Base-by-base conservation (phyloP, 2,113 vertebrate species). In the Oenanthe oenanthe region DNA sequence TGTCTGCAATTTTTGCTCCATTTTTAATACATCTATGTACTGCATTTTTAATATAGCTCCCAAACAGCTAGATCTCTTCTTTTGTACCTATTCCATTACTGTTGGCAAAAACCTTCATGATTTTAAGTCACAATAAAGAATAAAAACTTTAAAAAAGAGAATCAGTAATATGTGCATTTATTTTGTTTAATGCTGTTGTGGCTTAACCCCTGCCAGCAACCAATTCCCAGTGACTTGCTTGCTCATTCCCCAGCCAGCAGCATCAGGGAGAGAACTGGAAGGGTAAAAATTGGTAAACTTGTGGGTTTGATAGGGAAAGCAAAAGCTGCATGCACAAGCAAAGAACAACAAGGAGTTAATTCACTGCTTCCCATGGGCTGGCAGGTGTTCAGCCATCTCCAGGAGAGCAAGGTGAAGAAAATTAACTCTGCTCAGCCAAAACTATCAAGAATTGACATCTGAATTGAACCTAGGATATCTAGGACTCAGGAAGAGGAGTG, bases 71-170 rank as follows among this genome's bases (percentile, higher is more conserved):
- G 17, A 43, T 56, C 12, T 66, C 7, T 71, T 74, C 42, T 74
- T 8, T 13, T 38, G 4, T 51, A 66, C 11, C 26, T 53, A 34
- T 17, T 56, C 6, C 16, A 43, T 12, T 82, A 38, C 6, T 72
- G 4, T 54, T 50, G 26, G 63, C 21, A 82, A 85, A 91, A 88
- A 43, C 2, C 22, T 75, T 47, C 8, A 36, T n/a, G 2, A 60
- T 67, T 82, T 82, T n/a, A 89, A 36, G 22, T 31, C 17, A 9
- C 76, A 94, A 91, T 18, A 61, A 77, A 84, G 14, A 90, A 71
- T 25, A 77, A 76, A 96, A 92, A 50, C 25, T 13, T 53, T 42
- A 88, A 68, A 82, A 83, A 57, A 26, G 4, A 60, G 28, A 89
- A n/a, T 47, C 4, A 89, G 15, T 62, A 50, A 53, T 38, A 7